Evolutionary conservation across 2,113 vertebrate species (phyloP).

Genomic region (Numida meleagris): DNA sequence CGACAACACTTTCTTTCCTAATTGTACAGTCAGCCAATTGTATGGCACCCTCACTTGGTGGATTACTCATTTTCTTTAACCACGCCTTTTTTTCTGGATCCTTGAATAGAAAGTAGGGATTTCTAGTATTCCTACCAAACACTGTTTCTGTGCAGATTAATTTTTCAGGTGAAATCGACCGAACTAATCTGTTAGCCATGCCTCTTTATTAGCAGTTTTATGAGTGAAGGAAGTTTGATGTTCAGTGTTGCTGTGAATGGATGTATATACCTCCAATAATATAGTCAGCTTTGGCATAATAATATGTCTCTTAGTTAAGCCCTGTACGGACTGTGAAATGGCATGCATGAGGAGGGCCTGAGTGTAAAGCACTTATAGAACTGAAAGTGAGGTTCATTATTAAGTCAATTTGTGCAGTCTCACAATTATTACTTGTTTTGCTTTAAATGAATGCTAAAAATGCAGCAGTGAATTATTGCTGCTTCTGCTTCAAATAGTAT

Average conservation of each 20-base stretch:
- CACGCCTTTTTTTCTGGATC: neutral
- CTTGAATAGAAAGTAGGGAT: neutral
- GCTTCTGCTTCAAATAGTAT: neutral
- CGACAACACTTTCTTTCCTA: conserved; percentile 13
- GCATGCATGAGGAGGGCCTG: neutral
- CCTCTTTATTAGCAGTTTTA: neutral
- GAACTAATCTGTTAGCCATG: neutral
- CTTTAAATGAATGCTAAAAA: neutral
- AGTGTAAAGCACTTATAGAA: neutral
- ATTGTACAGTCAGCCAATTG: conserved; percentile 3
- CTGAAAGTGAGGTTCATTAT: neutral
- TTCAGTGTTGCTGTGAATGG: neutral
- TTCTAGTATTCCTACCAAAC: neutral
- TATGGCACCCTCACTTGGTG: neutral
- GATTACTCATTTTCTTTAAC: neutral
- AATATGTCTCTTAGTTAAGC: neutral
- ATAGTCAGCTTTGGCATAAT: neutral
- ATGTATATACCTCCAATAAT: neutral
- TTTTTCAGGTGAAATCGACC: neutral
- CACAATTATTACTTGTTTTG: neutral
- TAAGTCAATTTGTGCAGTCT: neutral
- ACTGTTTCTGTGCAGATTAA: neutral
- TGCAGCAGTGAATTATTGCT: neutral
- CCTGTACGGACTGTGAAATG: neutral
- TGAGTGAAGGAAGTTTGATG: neutral